These are phyloP conservation scores for Matsumyia berberina DNA, from an alignment of 2,888 invertebrate species.

Conservation along the genomic window DNA sequence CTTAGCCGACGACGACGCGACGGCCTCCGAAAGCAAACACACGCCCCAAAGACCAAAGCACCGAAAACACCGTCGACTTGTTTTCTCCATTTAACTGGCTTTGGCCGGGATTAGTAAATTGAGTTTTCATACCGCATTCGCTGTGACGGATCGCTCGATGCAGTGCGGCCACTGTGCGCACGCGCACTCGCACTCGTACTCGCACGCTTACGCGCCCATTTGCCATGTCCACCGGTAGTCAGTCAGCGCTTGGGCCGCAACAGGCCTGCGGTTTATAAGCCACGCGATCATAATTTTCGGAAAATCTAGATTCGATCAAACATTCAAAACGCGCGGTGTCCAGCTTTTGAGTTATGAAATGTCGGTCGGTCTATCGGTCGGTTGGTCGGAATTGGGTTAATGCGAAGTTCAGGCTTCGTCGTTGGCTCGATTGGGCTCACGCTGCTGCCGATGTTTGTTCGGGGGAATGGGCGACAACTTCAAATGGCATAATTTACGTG, in stretches of 20 bases:
- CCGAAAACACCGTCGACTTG: conserved; percentile 62
- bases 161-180: conserved; percentile 52
- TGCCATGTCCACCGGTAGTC: conserved; percentile 32
- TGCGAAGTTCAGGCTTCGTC: conserved; percentile 57
- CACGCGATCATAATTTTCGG: conserved; percentile 56
- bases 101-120: conserved; percentile 73
- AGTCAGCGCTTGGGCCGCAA: conserved; percentile 15
- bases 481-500: conserved; percentile 59
- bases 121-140: conserved; percentile 73
- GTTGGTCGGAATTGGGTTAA: conserved; percentile 63
- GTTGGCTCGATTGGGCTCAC: conserved; percentile 8
- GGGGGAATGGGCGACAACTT: conserved; percentile 37
- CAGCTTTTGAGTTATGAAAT: conserved; percentile 65
- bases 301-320: conserved; percentile 67
- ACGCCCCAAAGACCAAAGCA: conserved; percentile 36
- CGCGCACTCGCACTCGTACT: conserved; percentile 33
- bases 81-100: conserved; percentile 73
- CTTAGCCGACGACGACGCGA: conserved; percentile 31
- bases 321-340: conserved; percentile 69
- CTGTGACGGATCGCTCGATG: conserved; percentile 69
- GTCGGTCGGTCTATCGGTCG: conserved; percentile 15
- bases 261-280: conserved; percentile 31
- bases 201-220: conserved; percentile 40
- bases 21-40: conserved; percentile 26
- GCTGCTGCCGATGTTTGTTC: conserved; percentile 32